A percentile compares a stretch with the other conserved stretches of the same genome.
phyloP scores from a whole-genome alignment of 2,113 vertebrate species.

The Trochalopteron elliotii region DNA sequence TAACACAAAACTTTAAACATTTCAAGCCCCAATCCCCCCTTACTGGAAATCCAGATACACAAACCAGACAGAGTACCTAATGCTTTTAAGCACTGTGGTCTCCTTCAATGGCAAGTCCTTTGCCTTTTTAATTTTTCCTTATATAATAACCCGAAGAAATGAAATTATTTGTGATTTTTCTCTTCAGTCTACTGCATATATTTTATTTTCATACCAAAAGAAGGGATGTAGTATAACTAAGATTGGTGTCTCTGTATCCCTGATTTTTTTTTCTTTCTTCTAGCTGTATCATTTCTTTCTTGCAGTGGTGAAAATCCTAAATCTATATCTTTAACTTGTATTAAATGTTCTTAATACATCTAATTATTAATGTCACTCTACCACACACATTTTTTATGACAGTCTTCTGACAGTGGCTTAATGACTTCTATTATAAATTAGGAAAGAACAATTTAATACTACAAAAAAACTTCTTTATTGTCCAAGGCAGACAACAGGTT shows the following conservation, averaged over 20 bases:
- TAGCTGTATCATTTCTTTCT: background rate
- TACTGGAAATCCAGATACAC: background rate
- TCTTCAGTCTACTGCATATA: background rate
- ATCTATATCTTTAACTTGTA: background rate
- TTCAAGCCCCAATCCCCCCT: rapidly evolving
- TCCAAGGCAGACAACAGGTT: background rate
- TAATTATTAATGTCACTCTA: background rate
- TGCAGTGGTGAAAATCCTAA: background rate
- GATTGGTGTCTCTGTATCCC: background rate
- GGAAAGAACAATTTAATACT: background rate
- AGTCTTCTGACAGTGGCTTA: background rate
- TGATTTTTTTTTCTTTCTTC: background rate
- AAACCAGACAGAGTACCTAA: background rate
- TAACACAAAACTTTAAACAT: background rate
- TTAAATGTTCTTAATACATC: background rate
- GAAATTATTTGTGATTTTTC: background rate
- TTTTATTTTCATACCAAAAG: background rate
- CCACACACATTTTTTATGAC: background rate
- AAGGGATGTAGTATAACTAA: background rate
- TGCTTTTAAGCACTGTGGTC: background rate
- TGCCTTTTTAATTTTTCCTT: background rate
- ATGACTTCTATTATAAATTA: background rate
- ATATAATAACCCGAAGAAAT: background rate
- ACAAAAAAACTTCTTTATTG: background rate
- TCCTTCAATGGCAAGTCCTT: background rate